Evolutionary conservation across 2,113 vertebrate genomes (phyloP), one percentile per base, ranked within the genome.

Genomic region (Cariama cristata): DNA sequence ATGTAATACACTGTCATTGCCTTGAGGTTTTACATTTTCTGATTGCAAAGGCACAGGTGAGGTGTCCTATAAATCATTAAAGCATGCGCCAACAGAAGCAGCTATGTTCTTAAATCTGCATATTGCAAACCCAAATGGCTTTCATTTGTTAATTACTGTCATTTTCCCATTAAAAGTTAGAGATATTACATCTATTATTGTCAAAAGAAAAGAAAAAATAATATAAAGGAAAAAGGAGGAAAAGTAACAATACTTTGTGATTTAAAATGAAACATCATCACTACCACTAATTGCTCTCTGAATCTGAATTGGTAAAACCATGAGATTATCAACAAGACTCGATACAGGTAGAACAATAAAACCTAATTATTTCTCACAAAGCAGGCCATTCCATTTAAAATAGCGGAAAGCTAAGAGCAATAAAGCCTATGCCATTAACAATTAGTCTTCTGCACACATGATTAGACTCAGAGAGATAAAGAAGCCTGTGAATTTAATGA

Each of bases 361-460:
- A 98, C 97, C 98, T 99, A 99, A 99, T 99, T 99, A 99, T 99
- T 98, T 98, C 98, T 98, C 98, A 99, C 98, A 99, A 99, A 98
- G 98, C 97, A 98, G 96, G 97, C 98, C 97, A 98, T 97, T 98
- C 98, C 97, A 98, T 98, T 98, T 99, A 98, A 98, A 99, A 98
- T 88, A 98, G 98, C 98, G 98, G 98, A 98, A 98, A 98, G 97
- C 98, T 97, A 97, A 97, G 98, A 98, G 99, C 98, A 99, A 98
- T 99, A 99, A 99, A 99, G 98, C 97, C 98, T 96, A 77, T 98
- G 98, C 98, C 98, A 98, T 98, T 99, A 99, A 98, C 99, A 99
- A 99, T 99, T 99, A 99, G 98, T 99, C 98, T 98, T 98, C 97
- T 98, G 97, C 97, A 98, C 98, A 98, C 97, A 99, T 98, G 99